Evolutionary conservation across 2,888 invertebrate species (phyloP).

Genomic region (Synanthedon tipuliformis): DNA sequence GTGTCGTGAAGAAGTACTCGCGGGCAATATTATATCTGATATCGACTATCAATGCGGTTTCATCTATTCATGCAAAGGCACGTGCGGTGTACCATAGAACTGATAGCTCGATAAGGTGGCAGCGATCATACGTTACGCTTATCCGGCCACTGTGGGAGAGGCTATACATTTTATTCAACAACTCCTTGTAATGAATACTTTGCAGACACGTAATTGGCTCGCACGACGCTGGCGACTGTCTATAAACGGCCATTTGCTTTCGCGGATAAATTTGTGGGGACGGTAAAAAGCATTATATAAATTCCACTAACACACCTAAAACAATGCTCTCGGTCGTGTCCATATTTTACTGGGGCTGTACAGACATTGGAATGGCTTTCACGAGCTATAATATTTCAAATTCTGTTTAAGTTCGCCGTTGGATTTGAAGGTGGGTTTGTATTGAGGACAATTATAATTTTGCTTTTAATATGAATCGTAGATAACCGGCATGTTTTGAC

Average conservation of each 20-base stretch:
- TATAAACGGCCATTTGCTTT: slow-evolving; percentile 31
- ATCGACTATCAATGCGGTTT: slow-evolving; percentile 35
- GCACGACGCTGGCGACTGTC: slow-evolving; percentile 26
- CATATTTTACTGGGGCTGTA: neutral
- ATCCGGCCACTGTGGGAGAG: slow-evolving; percentile 34
- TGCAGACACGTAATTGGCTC: slow-evolving; percentile 44
- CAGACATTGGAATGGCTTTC: neutral
- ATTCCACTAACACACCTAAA: slow-evolving; percentile 14
- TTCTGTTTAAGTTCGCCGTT: neutral
- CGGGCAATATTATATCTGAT: slow-evolving; percentile 38
- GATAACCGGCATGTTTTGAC: too few species aligned
- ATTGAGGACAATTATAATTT: neutral
- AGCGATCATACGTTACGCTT: slow-evolving; percentile 52
- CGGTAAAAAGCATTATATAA: slow-evolving; percentile 8
- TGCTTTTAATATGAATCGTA: too few species aligned
- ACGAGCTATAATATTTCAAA: neutral
- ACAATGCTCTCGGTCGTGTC: slow-evolving; percentile 9
- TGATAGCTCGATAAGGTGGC: slow-evolving; percentile 47
- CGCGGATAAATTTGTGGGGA: slow-evolving; percentile 17
- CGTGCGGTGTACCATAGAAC: slow-evolving; percentile 40
- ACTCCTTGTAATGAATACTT: slow-evolving; percentile 53
- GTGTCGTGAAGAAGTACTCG: neutral
- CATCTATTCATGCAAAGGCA: slow-evolving; percentile 47
- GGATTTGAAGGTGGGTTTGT: neutral
- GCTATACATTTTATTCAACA: slow-evolving; percentile 40